A percentile compares a stretch with the other conserved stretches of the same genome.
phyloP scores from a whole-genome alignment of 2,888 invertebrate genomes.

The Pollenia labialis region DNA sequence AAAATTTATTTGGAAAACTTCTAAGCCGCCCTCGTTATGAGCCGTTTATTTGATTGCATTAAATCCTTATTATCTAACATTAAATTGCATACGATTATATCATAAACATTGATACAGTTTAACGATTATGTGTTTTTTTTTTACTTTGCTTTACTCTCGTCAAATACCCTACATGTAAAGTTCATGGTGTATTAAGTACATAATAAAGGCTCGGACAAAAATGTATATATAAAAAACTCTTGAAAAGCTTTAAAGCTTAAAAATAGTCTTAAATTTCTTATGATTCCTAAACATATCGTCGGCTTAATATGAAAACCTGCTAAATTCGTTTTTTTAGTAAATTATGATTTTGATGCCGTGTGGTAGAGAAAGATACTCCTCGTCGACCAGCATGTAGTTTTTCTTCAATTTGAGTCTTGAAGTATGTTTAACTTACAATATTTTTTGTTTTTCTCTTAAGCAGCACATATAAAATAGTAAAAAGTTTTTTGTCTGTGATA shows the following conservation, averaged over 20 bases:
- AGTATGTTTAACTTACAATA: no score
- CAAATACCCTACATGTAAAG: neutral
- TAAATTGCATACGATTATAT: conserved; percentile 59
- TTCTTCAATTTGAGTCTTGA: no score
- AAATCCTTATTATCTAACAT: conserved; percentile 65
- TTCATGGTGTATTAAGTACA: neutral
- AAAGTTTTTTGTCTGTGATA: no score
- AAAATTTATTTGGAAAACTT: neutral
- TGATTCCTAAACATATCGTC: no score
- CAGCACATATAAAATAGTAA: no score
- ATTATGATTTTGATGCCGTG: no score
- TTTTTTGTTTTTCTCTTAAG: no score
- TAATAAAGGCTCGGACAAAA: neutral
- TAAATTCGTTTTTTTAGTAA: no score
- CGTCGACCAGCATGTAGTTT: no score
- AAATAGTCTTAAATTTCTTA: no score
- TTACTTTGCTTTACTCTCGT: neutral
- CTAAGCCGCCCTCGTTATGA: neutral
- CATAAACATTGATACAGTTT: conserved; percentile 62
- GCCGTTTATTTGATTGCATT: conserved; percentile 20
- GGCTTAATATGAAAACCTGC: no score
- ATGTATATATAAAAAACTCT: neutral
- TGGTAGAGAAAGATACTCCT: no score
- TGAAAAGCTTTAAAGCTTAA: neutral
- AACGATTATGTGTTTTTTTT: neutral